Evolutionary conservation across 1,140 invertebrate genomes (phyloP).

Genomic region (Scaptomyza pallida): DNA sequence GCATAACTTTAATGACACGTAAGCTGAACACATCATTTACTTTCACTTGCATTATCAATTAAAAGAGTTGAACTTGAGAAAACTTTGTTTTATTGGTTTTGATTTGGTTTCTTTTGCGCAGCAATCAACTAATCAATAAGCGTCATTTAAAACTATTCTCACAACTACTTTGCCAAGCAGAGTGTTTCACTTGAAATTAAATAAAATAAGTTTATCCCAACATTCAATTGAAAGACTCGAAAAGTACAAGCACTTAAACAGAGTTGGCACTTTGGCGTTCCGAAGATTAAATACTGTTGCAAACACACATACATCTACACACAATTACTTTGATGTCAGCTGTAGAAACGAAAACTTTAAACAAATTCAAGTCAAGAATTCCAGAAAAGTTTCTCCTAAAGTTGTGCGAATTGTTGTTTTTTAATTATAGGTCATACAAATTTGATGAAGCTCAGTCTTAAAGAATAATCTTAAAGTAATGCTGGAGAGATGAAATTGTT

Average conservation of each 20-base stretch:
- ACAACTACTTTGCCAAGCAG: slow-evolving; percentile 30
- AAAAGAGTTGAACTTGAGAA: slow-evolving; percentile 16
- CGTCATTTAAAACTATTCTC: slow-evolving; percentile 64
- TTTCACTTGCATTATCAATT: slow-evolving; percentile 11
- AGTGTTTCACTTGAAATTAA: slow-evolving; percentile 51
- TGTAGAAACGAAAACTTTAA: neutral
- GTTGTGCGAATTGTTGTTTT: too few relatives aligned
- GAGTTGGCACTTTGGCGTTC: neutral
- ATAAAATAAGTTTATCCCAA: slow-evolving; percentile 45
- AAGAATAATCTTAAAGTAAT: too few relatives aligned
- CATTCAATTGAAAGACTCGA: slow-evolving; percentile 9
- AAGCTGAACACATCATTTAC: slow-evolving; percentile 9
- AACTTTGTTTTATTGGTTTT: slow-evolving; percentile 34
- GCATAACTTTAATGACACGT: neutral
- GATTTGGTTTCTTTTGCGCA: slow-evolving; percentile 7
- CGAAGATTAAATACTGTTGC: slow-evolving; percentile 1
- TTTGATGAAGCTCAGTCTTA: too few relatives aligned
- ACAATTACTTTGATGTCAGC: neutral
- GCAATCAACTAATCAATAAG: slow-evolving; percentile 61
- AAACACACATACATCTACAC: neutral
- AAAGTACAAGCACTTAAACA: neutral
- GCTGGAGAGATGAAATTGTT: too few relatives aligned
- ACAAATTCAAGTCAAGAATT: neutral
- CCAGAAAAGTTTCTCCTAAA: neutral
- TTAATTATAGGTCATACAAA: too few relatives aligned